Base-by-base conservation (phyloP, 1,140 invertebrate species). In the Eumeta japonica region DNA sequence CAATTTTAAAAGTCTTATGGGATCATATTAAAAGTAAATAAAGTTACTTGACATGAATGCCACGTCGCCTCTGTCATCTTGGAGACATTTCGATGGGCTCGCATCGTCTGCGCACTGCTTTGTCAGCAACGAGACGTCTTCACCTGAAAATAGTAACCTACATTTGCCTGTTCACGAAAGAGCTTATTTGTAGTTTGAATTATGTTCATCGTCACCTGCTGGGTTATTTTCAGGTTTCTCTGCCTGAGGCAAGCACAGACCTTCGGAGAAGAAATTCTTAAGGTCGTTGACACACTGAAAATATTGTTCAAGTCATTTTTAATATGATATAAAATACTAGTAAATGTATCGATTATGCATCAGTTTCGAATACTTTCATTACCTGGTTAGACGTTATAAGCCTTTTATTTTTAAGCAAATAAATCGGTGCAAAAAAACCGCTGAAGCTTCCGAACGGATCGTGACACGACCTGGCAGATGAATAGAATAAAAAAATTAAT, bases 21-120 rank as follows among this genome's bases (percentile, higher is more conserved):
- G n/a, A n/a, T n/a, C n/a, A n/a, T n/a, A n/a, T n/a, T n/a, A n/a
- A n/a, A n/a, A n/a, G n/a, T n/a, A n/a, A n/a, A n/a, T n/a, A n/a
- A n/a, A n/a, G n/a, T n/a, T 50, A 75, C 71, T 73, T 12, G 68
- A 72, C 1, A 73, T 63, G 48, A 75, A 75, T 2, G 66, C 71
- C 2, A 75, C 58, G 35, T 73, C 65, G 9, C 52, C 66, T 3
- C 49, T 51, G 20, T 66, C 45, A 10, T 68, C 64, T 39, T 64
- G 49, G 4, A 75, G 43, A 28, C 71, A 75, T 35, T 58, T 59
- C 14, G 54, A 34, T 1, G 66, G 57, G 12, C 46, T 60, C 35
- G 50, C 59, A 45, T 58, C 58, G 9, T 34, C 37, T 3, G 54
- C 41, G 32, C 67, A 73, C 42, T 65, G 64, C 36, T 68, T 65